Evolutionary conservation across 2,888 invertebrate genomes (phyloP).

Genomic region (Chirona hameri): DNA sequence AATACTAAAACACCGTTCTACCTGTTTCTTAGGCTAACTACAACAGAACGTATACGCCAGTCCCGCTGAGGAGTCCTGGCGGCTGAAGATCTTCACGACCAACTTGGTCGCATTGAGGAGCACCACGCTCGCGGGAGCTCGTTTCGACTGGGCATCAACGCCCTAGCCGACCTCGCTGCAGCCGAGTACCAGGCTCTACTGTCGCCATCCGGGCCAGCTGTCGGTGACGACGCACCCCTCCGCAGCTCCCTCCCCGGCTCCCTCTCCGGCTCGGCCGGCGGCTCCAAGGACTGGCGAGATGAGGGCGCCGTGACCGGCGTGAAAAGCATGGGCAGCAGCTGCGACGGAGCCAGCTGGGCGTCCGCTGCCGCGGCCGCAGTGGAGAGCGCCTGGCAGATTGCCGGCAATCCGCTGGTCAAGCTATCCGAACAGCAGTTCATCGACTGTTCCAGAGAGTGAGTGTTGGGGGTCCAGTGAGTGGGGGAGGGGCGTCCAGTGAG

Average conservation of each 20-base stretch:
- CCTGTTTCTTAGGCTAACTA: neutral
- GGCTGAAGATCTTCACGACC: neutral
- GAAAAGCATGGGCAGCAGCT: neutral
- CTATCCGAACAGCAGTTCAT: neutral
- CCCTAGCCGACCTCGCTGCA: neutral
- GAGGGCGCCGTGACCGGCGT: neutral
- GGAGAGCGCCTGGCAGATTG: neutral
- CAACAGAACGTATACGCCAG: neutral
- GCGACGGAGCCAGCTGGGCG: neutral
- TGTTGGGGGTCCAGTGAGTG: neutral
- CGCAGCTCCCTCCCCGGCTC: no score
- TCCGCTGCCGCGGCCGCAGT: neutral
- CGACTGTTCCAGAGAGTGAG: neutral
- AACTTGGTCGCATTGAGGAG: neutral
- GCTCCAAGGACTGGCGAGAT: neutral
- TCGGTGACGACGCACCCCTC: constrained; percentile 44
- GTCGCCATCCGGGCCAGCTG: constrained; percentile 55
- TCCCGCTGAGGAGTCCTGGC: neutral
- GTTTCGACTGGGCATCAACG: neutral
- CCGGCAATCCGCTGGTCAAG: neutral
- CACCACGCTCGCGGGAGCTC: neutral
- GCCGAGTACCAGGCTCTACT: neutral
- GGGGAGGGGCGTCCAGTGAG: no score
- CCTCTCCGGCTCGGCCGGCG: neutral
- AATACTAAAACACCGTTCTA: neutral